phyloP scores from a whole-genome alignment of 2,888 invertebrate species.

The Melinopterus prodromus region DNA sequence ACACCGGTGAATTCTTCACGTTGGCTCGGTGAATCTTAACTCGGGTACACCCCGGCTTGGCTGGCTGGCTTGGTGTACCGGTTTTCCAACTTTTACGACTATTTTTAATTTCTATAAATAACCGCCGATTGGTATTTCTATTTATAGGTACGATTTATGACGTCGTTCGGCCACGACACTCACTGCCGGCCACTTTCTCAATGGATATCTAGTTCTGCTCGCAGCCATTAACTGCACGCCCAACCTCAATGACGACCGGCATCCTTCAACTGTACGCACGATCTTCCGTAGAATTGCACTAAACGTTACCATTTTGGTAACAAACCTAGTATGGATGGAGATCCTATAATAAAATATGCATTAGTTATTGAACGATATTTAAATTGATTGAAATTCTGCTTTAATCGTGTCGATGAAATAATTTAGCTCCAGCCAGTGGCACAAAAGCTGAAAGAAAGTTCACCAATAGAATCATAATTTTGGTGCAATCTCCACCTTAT shows the following conservation, averaged over 20 bases:
- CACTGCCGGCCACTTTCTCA: constrained; percentile 20
- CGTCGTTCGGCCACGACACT: constrained; percentile 11
- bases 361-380: not conserved
- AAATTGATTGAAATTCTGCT: too few relatives aligned
- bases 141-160: constrained; percentile 31
- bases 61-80: constrained; percentile 28
- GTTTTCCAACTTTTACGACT: constrained; percentile 33
- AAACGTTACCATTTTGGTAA: not conserved
- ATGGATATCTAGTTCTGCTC: constrained; percentile 10
- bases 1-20: not conserved
- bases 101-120: constrained; percentile 39
- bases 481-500: too few relatives aligned
- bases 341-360: not conserved
- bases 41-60: constrained; percentile 33
- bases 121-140: constrained; percentile 36
- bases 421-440: too few relatives aligned
- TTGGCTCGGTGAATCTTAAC: constrained; percentile 16
- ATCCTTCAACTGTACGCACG: constrained; percentile 16
- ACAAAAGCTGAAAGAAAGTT: too few relatives aligned
- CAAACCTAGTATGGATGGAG: not conserved
- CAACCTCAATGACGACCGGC: constrained; percentile 9
- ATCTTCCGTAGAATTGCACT: not conserved
- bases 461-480: too few relatives aligned
- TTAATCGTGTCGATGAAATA: too few relatives aligned
- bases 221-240: constrained; percentile 9